phyloP scores from a whole-genome alignment of 2,797 vertebrate genomes.

The Chiloscyllium punctatum region DNA sequence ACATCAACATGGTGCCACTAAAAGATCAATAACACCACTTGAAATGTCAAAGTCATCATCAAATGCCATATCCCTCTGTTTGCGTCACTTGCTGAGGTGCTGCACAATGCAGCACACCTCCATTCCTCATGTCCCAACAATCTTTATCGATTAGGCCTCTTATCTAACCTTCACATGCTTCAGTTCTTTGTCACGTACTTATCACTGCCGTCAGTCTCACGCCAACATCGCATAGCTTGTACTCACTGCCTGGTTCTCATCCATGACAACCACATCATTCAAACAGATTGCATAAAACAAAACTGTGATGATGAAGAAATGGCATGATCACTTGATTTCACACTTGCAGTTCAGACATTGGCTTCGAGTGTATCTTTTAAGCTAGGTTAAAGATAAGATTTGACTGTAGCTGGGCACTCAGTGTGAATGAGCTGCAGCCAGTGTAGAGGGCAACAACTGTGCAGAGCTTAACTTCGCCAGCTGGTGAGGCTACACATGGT shows the following conservation, averaged over 20 bases:
- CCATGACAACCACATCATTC: not conserved
- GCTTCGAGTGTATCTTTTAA: not conserved
- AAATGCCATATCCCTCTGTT: not conserved
- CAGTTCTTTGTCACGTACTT: not conserved
- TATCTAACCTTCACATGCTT: not conserved
- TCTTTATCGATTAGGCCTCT: not conserved
- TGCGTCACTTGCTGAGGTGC: not conserved
- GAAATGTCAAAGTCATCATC: not conserved
- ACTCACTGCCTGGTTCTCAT: not conserved
- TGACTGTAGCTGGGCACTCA: not conserved
- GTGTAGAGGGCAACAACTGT: not conserved
- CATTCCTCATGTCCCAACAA: not conserved
- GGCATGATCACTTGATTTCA: not conserved
- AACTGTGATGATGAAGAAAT: not conserved
- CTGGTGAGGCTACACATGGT: no score
- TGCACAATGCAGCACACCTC: no score
- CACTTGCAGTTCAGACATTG: not conserved
- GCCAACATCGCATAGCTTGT: not conserved
- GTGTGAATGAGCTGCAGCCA: not conserved
- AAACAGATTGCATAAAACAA: not conserved
- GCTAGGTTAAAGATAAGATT: not conserved
- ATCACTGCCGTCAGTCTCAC: not conserved
- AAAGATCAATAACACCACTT: not conserved
- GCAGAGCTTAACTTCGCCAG: not conserved
- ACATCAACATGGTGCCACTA: not conserved